Evolutionary conservation across 2,797 vertebrate species (phyloP).

Genomic region (Huso huso): DNA sequence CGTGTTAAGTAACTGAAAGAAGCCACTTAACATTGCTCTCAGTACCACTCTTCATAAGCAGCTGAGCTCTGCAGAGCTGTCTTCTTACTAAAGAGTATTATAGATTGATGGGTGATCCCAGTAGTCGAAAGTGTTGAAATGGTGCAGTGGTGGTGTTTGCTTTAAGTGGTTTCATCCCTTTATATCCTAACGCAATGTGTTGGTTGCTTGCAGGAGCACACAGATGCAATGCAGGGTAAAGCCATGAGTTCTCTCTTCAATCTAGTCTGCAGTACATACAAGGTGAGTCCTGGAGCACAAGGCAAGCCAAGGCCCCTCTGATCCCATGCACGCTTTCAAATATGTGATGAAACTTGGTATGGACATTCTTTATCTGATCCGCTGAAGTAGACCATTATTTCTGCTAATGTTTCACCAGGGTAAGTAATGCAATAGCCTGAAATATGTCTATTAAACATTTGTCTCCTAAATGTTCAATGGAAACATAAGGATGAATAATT

Average conservation of each 20-base stretch:
- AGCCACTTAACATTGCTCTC: no score
- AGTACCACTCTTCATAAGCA: no score
- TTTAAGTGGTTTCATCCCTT: not conserved
- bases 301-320: no score
- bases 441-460: no score
- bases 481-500: no score
- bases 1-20: no score
- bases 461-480: no score
- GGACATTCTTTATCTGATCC: not conserved
- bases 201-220: conserved; percentile 44
- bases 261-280: conserved; percentile 69
- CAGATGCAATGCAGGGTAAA: conserved; percentile 46
- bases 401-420: not conserved
- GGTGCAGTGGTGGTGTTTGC: no score
- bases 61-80: no score
- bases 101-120: no score
- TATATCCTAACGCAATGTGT: not conserved
- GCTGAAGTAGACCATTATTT: not conserved
- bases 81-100: no score
- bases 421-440: conserved; percentile 28
- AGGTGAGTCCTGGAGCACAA: conserved; percentile 50
- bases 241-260: conserved; percentile 53
- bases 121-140: no score
- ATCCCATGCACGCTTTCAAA: not conserved
- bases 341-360: not conserved